A percentile compares a stretch with the other conserved stretches of the same genome.
phyloP scores from a whole-genome alignment of 2,113 vertebrate species.

The Pagrus major region DNA sequence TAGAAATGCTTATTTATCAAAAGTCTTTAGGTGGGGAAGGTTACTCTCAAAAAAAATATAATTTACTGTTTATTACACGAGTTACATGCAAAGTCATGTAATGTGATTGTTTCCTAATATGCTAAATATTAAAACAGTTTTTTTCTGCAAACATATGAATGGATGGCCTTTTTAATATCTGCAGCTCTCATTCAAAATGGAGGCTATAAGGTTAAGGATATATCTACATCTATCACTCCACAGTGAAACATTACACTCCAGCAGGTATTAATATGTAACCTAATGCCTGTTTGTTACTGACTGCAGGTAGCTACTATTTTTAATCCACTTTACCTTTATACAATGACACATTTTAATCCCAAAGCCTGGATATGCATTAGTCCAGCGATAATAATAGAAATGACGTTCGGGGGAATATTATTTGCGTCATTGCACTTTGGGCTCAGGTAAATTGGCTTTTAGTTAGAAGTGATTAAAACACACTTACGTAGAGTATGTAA shows the following conservation, averaged over 20 bases:
- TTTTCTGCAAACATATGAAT: constrained; percentile 16
- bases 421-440: constrained; percentile 11
- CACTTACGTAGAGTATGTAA: too few relatives aligned
- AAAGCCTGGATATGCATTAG: constrained; percentile 3
- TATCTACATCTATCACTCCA: background rate
- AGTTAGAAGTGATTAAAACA: background rate
- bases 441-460: constrained; percentile 24
- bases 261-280: background rate
- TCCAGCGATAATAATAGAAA: background rate
- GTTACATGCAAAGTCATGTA: background rate
- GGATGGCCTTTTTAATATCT: background rate
- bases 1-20: constrained; percentile 5
- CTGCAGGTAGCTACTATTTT: constrained; percentile 9
- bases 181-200: background rate
- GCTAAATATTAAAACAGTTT: background rate
- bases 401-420: background rate
- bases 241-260: background rate
- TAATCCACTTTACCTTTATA: background rate
- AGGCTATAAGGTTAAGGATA: background rate
- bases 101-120: background rate
- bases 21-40: background rate
- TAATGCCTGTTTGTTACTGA: background rate
- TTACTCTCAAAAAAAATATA: background rate
- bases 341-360: background rate
- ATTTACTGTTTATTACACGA: background rate